These are phyloP conservation scores for Cacatua alba DNA, from an alignment of 2,113 vertebrate genomes.

Conservation along the genomic window DNA sequence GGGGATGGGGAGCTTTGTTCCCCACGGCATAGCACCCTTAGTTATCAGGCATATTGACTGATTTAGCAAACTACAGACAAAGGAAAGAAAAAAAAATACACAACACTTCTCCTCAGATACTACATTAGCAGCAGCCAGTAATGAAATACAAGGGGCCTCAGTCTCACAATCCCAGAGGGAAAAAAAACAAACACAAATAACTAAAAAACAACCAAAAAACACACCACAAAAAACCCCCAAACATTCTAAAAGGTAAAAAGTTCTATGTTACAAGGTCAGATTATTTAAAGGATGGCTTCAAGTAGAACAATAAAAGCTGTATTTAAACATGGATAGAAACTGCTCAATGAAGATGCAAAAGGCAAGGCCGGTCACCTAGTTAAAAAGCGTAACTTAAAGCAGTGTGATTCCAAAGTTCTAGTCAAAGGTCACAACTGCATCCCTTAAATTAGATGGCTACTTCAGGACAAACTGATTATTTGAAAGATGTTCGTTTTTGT, in stretches of 20 bases:
- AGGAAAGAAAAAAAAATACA: background rate
- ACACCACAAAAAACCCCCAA: too few relatives aligned
- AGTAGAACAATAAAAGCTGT: background rate
- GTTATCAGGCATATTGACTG: background rate
- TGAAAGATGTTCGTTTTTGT: background rate
- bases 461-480: background rate
- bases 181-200: background rate
- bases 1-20: background rate
- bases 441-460: background rate
- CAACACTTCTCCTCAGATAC: background rate
- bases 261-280: background rate
- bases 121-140: background rate
- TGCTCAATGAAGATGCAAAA: background rate
- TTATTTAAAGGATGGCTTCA: background rate
- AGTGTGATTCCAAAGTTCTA: background rate
- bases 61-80: background rate
- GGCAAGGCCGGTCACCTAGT: background rate
- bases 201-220: too few relatives aligned
- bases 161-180: background rate
- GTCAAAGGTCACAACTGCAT: background rate
- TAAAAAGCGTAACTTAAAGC: background rate
- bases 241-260: background rate
- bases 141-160: background rate
- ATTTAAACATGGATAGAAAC: background rate
- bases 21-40: background rate